Conservation (phyloP, 2,113 vertebrate genomes). For the Pseudorasbora parva region DNA sequence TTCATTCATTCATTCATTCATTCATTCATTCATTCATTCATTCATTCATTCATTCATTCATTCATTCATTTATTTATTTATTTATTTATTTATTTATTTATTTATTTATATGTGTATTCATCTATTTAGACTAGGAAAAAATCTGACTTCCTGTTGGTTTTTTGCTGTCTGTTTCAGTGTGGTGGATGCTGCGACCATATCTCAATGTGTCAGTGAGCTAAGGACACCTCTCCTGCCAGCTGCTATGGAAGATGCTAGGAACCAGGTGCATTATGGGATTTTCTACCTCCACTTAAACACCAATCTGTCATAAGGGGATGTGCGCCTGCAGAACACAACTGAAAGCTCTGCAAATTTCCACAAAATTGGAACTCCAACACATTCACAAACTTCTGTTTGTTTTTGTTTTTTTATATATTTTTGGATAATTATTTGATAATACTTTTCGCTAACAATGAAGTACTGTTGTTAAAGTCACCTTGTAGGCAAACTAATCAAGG, state of each 20-base stretch:
- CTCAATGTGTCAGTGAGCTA: conserved; percentile 82
- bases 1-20: no score
- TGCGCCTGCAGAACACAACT: background rate
- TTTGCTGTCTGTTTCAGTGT: conserved; percentile 74
- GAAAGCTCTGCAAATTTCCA: background rate
- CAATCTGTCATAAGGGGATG: background rate
- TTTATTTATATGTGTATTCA: background rate
- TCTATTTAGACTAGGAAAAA: background rate
- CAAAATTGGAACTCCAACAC: background rate
- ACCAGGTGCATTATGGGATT: conserved; percentile 77
- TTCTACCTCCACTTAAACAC: background rate
- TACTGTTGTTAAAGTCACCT: background rate
- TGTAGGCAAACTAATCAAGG: no score
- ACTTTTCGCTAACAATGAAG: background rate
- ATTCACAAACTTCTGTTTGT: background rate
- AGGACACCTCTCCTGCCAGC: conserved; percentile 71
- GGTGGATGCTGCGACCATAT: conserved; percentile 74
- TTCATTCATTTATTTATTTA: no score
- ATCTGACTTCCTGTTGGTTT: background rate
- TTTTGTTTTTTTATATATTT: background rate
- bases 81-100: background rate
- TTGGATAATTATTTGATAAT: background rate
- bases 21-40: no score
- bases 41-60: no score
- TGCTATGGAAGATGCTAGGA: conserved; percentile 77